Conservation (phyloP, 2,888 invertebrate genomes). For the Coenonympha arcania region DNA sequence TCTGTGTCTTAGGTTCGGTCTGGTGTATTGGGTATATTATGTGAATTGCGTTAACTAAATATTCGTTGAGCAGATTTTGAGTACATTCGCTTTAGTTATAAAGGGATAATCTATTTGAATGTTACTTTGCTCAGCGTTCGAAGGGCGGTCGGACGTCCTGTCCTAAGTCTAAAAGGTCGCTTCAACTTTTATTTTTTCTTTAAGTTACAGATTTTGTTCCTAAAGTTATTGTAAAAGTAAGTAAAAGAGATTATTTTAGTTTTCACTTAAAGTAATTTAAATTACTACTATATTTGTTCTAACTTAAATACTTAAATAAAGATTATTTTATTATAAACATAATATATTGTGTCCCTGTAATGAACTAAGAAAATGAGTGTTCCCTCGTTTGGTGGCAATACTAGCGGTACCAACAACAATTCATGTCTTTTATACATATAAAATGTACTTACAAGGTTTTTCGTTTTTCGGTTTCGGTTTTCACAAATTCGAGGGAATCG, state of each 20-base stretch:
- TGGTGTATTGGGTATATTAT: not conserved
- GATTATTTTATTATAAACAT: no score
- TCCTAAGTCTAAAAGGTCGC: slow-evolving; percentile 25
- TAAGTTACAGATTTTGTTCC: slow-evolving; percentile 13
- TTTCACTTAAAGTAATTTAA: not conserved
- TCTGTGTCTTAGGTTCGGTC: not conserved
- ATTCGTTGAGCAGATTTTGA: not conserved
- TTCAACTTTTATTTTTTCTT: slow-evolving; percentile 17
- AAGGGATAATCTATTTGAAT: slow-evolving; percentile 25
- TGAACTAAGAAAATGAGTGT: no score
- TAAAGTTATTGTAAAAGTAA: not conserved
- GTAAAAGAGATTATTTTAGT: not conserved
- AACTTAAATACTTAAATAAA: no score
- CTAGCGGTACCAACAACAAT: no score
- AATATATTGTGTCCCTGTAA: no score
- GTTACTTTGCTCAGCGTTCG: slow-evolving; percentile 19
- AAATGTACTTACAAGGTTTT: no score
- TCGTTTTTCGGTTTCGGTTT: no score
- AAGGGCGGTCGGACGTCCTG: slow-evolving; percentile 27
- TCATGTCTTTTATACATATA: no score
- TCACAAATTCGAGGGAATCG: no score
- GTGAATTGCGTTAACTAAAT: not conserved
- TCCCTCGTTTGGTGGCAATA: no score
- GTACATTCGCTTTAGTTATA: slow-evolving; percentile 4
- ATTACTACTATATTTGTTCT: no score